A percentile compares a stretch with the other conserved stretches of the same genome.
phyloP scores from a whole-genome alignment of 2,797 vertebrate species.

The Denticeps clupeoides region DNA sequence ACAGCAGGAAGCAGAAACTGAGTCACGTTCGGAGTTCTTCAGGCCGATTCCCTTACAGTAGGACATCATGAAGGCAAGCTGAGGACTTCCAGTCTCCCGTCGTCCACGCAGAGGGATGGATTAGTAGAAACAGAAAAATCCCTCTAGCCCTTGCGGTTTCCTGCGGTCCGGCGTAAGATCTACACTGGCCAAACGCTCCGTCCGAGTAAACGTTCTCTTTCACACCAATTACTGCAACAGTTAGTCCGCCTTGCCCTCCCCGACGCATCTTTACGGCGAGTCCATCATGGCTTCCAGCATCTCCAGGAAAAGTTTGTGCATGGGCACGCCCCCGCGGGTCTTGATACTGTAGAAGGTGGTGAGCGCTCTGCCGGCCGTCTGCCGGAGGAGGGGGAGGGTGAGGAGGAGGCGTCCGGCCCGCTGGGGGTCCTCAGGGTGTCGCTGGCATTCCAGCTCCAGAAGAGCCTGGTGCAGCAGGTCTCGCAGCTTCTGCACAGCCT shows the following conservation, averaged over 20 bases:
- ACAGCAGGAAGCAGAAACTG: too few species aligned
- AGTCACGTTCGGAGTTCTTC: too few species aligned
- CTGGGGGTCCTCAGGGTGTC: conserved; percentile 60
- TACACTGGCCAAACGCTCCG: too few species aligned
- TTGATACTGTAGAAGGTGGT: conserved; percentile 87
- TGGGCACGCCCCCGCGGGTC: conserved; percentile 81
- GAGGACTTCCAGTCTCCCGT: too few species aligned
- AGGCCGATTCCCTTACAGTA: too few species aligned
- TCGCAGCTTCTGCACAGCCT: conserved; percentile 80
- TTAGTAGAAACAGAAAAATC: too few species aligned
- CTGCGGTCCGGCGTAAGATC: too few species aligned
- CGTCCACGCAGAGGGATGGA: too few species aligned
- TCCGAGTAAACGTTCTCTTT: too few species aligned
- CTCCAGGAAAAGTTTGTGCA: conserved; percentile 93
- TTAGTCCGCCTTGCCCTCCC: too few species aligned
- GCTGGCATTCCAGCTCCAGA: conserved; percentile 74
- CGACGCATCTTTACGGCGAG: conserved; percentile 51
- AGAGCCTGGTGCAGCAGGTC: conserved; percentile 83
- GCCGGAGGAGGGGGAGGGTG: conserved; percentile 79
- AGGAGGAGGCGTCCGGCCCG: conserved; percentile 77
- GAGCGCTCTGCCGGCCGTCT: conserved; percentile 81
- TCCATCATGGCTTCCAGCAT: conserved; percentile 97
- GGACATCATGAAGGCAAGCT: too few species aligned
- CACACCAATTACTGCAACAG: not conserved
- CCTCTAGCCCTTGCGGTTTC: too few species aligned